A percentile compares a stretch with the other conserved stretches of the same genome.
Conservation (phyloP, 2,113 vertebrate species). For the Mus spicilegus region DNA sequence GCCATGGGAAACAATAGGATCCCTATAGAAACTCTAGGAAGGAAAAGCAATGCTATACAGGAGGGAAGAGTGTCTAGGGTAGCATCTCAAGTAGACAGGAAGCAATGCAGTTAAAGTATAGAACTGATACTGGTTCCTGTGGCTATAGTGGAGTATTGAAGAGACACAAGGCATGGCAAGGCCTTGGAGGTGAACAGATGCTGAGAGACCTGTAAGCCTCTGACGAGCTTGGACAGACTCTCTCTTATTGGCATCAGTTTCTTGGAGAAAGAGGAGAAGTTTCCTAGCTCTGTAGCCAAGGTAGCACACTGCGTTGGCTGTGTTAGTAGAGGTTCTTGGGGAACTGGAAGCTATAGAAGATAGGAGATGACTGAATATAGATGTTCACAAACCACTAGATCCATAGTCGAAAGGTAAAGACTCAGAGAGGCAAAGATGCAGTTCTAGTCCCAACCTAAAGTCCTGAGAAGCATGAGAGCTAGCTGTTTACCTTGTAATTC, state of each 20-base stretch:
- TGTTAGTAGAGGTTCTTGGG: not conserved
- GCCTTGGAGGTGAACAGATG: not conserved
- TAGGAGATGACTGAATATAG: not conserved
- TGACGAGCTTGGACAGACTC: not conserved
- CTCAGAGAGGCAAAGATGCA: not conserved
- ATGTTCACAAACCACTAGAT: not conserved
- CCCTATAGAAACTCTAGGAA: not conserved
- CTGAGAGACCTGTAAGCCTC: not conserved
- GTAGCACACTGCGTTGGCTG: too few species aligned
- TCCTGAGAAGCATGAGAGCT: not conserved
- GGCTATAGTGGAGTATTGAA: fast-evolving
- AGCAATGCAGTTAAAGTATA: not conserved
- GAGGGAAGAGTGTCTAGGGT: not conserved
- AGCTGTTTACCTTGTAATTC: not conserved
- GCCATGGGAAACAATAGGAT: not conserved
- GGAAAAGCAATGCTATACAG: not conserved
- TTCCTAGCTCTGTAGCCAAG: not conserved
- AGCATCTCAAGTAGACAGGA: not conserved
- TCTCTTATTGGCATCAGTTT: not conserved
- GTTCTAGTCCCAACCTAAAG: not conserved
- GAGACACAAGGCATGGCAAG: not conserved
- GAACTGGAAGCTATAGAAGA: not conserved
- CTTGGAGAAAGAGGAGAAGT: not conserved
- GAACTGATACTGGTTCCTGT: not conserved
- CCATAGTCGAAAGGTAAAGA: not conserved